A percentile compares a stretch with the other conserved stretches of the same genome.
phyloP scores from a whole-genome alignment of 2,797 vertebrate species.

The Muscicapa comitata region DNA sequence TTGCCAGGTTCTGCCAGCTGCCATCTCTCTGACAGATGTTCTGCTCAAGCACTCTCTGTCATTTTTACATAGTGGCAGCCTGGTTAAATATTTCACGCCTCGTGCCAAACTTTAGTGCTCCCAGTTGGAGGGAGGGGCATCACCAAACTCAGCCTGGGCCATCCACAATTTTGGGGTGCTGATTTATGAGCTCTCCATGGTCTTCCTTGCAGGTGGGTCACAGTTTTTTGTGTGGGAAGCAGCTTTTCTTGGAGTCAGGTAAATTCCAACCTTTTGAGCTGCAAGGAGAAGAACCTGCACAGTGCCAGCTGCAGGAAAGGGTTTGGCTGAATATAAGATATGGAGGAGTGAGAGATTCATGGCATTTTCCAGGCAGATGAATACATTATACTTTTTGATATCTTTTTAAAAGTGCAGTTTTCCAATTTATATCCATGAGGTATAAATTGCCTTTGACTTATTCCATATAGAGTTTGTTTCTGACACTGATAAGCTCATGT shows the following conservation, averaged over 20 bases:
- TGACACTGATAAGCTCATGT: neutral
- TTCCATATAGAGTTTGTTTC: neutral
- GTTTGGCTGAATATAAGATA: neutral
- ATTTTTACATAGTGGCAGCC: conserved; percentile 2
- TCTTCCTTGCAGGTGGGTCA: neutral
- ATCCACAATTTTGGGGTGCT: rapidly evolving
- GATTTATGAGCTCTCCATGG: rapidly evolving
- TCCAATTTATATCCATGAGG: neutral
- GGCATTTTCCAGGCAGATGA: neutral
- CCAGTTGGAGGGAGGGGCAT: neutral
- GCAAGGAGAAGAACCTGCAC: neutral
- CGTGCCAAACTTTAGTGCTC: neutral
- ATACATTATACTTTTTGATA: neutral
- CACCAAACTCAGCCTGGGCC: neutral
- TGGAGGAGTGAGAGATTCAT: neutral
- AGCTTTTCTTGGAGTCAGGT: neutral
- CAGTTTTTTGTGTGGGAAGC: neutral
- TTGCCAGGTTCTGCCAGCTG: conserved; percentile 7
- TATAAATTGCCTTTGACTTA: neutral
- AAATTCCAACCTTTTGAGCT: neutral
- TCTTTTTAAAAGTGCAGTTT: neutral
- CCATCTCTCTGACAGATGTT: conserved; percentile 59
- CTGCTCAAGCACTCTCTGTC: neutral
- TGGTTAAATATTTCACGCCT: neutral
- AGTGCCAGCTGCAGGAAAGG: neutral